A percentile compares a stretch with the other conserved stretches of the same genome.
Evolutionary conservation across 1,140 invertebrate species (phyloP).

Genomic region (Cheumatopsyche charites): DNA sequence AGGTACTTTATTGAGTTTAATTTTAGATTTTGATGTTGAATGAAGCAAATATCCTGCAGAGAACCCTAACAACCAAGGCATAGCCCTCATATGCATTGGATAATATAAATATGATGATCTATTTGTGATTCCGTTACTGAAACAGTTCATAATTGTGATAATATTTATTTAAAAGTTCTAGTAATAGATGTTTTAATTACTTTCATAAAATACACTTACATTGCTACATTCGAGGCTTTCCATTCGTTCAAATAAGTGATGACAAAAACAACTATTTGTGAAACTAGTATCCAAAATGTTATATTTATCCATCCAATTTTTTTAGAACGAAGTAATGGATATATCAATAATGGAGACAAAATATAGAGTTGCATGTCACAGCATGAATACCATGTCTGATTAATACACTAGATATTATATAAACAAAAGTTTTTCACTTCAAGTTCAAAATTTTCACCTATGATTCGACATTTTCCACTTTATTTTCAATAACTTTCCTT

Average conservation of each 20-base stretch:
- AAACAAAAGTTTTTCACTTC: no score
- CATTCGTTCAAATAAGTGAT: not conserved
- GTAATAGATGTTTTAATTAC: not conserved
- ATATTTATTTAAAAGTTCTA: not conserved
- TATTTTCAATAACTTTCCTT: no score
- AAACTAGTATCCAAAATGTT: constrained; percentile 14
- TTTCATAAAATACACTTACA: not conserved
- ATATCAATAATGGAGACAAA: constrained; percentile 48
- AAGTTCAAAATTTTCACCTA: no score
- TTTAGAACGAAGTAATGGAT: constrained; percentile 15
- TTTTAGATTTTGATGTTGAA: not conserved
- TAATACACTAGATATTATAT: constrained; percentile 60
- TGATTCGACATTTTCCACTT: no score
- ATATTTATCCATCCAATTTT: constrained; percentile 15
- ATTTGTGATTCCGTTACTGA: not conserved
- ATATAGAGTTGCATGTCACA: constrained; percentile 47
- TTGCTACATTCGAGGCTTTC: no score
- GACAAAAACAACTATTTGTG: constrained; percentile 12
- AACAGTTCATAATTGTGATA: not conserved
- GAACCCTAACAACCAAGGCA: constrained; percentile 65
- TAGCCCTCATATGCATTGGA: constrained; percentile 55
- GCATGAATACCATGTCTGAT: constrained; percentile 53
- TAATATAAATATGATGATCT: constrained; percentile 45
- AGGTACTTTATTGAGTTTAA: constrained; percentile 20
- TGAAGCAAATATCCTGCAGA: constrained; percentile 59